Conservation (phyloP, 2,113 vertebrate species). For the Toxotes chatareus region DNA sequence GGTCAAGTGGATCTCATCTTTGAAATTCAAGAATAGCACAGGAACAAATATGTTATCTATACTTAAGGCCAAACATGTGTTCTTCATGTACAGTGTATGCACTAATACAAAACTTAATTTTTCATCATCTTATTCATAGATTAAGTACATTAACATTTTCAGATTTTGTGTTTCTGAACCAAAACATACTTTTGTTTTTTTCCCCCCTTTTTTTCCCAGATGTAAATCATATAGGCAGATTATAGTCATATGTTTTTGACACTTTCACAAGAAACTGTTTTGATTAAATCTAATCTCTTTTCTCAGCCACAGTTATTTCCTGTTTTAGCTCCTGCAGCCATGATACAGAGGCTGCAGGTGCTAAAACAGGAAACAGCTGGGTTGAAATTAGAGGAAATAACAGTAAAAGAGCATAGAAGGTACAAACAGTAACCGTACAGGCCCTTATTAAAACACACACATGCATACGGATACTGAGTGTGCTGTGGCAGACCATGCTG, state of each 20-base stretch:
- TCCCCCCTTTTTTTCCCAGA: not conserved
- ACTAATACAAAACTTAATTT: not conserved
- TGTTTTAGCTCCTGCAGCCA: too few relatives aligned
- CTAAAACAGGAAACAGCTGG: too few relatives aligned
- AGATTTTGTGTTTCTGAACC: not conserved
- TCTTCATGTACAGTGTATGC: not conserved
- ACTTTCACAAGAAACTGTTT: not conserved
- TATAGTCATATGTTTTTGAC: not conserved
- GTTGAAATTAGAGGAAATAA: not conserved
- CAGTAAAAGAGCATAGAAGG: not conserved
- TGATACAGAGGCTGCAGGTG: too few relatives aligned
- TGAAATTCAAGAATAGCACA: too few relatives aligned
- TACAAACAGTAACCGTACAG: not conserved
- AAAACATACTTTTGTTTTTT: not conserved
- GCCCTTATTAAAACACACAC: too few relatives aligned
- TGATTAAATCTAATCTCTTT: not conserved
- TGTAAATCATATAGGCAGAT: not conserved
- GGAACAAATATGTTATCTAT: too few relatives aligned
- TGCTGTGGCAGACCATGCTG: not conserved
- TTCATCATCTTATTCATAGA: too few relatives aligned
- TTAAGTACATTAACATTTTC: too few relatives aligned
- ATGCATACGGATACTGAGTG: too few relatives aligned
- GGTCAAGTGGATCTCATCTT: too few relatives aligned
- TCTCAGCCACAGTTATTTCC: too few relatives aligned
- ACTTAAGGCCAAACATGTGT: not conserved